Conservation (phyloP, 2,888 invertebrate genomes). For the Cylindroiulus punctatus region DNA sequence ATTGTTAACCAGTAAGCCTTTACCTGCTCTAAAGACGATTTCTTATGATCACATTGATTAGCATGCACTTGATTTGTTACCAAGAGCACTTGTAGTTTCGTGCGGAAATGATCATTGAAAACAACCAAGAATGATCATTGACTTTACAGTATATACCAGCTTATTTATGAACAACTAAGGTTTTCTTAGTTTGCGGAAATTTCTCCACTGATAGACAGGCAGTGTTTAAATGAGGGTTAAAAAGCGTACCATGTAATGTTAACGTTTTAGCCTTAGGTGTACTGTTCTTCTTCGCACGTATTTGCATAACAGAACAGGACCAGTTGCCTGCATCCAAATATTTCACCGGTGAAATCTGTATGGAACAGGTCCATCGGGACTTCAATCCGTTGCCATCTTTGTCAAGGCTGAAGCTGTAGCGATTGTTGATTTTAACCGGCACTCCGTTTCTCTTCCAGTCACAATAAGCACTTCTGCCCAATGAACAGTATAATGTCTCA, state of each 20-base stretch:
- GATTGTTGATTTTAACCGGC: not conserved
- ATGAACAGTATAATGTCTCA: not conserved
- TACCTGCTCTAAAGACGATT: not conserved
- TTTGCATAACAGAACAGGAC: not conserved
- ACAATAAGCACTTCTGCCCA: not conserved
- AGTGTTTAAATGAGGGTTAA: not conserved
- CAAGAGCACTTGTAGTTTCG: too few relatives aligned
- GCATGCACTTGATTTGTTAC: too few relatives aligned
- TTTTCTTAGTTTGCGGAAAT: too few relatives aligned
- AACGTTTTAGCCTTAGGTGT: not conserved
- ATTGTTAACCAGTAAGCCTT: too few relatives aligned
- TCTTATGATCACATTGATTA: too few relatives aligned
- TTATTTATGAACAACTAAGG: too few relatives aligned
- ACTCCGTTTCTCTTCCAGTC: not conserved
- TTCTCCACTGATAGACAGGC: not conserved
- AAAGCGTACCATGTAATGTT: not conserved
- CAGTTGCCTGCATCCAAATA: conserved; percentile 1
- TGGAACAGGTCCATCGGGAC: not conserved
- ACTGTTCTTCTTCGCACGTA: not conserved
- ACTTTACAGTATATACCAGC: too few relatives aligned
- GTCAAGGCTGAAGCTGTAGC: not conserved
- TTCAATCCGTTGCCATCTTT: not conserved
- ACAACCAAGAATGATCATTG: too few relatives aligned
- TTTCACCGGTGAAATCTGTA: not conserved
- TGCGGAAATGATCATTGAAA: too few relatives aligned